Conservation (phyloP, 2,888 invertebrate species). For the Liopterus haemorrhoidalis region DNA sequence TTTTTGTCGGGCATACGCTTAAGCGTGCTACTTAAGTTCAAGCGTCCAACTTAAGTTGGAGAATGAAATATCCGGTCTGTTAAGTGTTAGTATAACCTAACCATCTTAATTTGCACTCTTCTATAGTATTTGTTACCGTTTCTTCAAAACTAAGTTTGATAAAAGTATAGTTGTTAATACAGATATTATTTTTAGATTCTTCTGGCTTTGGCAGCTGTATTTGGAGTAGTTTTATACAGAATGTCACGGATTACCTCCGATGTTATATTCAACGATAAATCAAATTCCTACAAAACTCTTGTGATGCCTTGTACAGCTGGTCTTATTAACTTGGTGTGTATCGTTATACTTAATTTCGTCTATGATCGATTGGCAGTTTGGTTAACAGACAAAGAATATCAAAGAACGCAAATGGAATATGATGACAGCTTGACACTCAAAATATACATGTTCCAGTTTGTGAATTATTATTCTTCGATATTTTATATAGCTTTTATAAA, state of each 20-base stretch:
- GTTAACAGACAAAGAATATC: slow-evolving; percentile 68
- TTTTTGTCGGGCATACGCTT: too few relatives aligned
- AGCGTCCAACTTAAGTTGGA: too few relatives aligned
- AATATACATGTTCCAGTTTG: slow-evolving; percentile 81
- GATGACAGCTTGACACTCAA: slow-evolving; percentile 82
- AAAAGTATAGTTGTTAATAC: too few relatives aligned
- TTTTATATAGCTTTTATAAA: slow-evolving; percentile 78
- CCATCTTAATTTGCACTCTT: too few relatives aligned
- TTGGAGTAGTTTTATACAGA: slow-evolving; percentile 71
- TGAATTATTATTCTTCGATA: slow-evolving; percentile 83
- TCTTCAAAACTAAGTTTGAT: too few relatives aligned
- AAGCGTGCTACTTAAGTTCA: too few relatives aligned
- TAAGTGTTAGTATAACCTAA: too few relatives aligned
- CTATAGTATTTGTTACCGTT: too few relatives aligned
- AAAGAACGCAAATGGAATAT: slow-evolving; percentile 77
- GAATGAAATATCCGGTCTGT: too few relatives aligned
- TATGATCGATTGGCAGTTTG: slow-evolving; percentile 61
- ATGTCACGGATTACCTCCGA: slow-evolving; percentile 60
- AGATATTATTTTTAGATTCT: slow-evolving; percentile 53
- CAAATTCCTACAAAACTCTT: slow-evolving; percentile 56
- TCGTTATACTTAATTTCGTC: slow-evolving; percentile 66
- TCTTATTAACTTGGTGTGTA: slow-evolving; percentile 68
- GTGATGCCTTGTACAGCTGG: slow-evolving; percentile 72
- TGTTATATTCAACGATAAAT: slow-evolving; percentile 48
- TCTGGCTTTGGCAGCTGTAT: slow-evolving; percentile 65